phyloP scores from a whole-genome alignment of 2,888 invertebrate genomes.

The Dioctria linearis region DNA sequence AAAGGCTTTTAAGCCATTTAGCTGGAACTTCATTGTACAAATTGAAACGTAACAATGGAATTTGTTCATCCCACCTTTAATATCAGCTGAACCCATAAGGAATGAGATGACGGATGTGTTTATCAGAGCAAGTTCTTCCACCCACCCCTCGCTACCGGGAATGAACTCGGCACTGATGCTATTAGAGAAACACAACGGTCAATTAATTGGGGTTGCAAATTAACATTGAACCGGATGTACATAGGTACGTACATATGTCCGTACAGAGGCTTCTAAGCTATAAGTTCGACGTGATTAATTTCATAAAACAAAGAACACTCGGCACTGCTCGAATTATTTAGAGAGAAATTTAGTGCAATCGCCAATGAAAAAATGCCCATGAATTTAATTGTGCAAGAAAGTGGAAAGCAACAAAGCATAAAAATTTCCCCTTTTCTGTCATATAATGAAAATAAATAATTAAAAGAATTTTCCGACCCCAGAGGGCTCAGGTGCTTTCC shows the following conservation, averaged over 20 bases:
- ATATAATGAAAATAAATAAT: conserved; percentile 51
- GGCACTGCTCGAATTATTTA: not conserved
- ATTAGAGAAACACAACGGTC: conserved; percentile 32
- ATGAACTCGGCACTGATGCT: not conserved
- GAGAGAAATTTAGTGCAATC: not conserved
- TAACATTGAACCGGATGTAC: not conserved
- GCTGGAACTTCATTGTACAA: conserved; percentile 45
- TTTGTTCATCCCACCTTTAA: conserved; percentile 47
- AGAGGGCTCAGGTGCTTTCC: conserved; percentile 45
- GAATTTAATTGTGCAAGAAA: conserved; percentile 30
- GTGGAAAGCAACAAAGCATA: not conserved
- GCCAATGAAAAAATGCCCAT: not conserved
- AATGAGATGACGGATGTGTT: conserved; percentile 44
- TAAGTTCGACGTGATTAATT: not conserved
- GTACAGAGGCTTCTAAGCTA: not conserved
- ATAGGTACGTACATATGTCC: not conserved
- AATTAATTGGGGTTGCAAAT: conserved; percentile 47
- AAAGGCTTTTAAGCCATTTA: conserved; percentile 58
- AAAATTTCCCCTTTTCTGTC: conserved; percentile 28
- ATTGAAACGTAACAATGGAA: conserved; percentile 53
- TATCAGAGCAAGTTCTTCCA: conserved; percentile 28
- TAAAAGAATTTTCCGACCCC: conserved; percentile 40
- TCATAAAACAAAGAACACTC: not conserved
- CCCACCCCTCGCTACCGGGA: not conserved
- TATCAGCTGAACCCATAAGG: conserved; percentile 19